phyloP scores from a whole-genome alignment of 2,888 invertebrate species.

The Lepidonotus clava region DNA sequence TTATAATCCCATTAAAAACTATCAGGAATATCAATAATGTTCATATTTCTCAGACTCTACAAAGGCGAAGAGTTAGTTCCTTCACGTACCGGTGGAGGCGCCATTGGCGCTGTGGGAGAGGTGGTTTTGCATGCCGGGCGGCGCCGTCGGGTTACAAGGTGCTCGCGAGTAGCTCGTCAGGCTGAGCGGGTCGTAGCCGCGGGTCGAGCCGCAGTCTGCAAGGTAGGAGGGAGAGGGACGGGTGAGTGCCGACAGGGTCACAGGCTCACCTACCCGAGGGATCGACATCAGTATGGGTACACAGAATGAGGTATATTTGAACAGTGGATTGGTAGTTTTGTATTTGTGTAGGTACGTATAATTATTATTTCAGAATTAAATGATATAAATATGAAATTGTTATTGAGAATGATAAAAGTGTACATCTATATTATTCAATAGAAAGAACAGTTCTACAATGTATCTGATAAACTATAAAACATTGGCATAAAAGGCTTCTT shows the following conservation, averaged over 20 bases:
- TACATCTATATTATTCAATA: no score
- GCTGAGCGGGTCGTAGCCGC: slow-evolving; percentile 82
- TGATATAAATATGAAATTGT: no score
- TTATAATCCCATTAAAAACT: background rate
- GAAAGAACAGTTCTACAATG: no score
- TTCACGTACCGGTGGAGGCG: slow-evolving; percentile 81
- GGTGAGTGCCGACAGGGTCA: no score
- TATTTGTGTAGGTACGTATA: background rate
- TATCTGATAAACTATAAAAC: no score
- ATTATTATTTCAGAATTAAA: background rate
- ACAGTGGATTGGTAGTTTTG: no score
- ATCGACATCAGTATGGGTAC: no score
- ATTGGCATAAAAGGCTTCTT: no score
- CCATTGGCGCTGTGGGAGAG: slow-evolving; percentile 80
- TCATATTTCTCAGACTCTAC: no score
- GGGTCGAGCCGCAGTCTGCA: slow-evolving; percentile 63
- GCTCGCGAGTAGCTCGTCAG: slow-evolving; percentile 82
- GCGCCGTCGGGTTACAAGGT: slow-evolving; percentile 82
- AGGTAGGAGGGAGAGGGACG: background rate
- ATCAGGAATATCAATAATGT: background rate
- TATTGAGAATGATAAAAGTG: no score
- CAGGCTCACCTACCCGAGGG: no score
- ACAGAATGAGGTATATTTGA: no score
- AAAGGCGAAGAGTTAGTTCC: background rate
- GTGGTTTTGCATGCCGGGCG: slow-evolving; percentile 84